phyloP scores from a whole-genome alignment of 2,113 vertebrate species.

The Gambusia holbrooki region DNA sequence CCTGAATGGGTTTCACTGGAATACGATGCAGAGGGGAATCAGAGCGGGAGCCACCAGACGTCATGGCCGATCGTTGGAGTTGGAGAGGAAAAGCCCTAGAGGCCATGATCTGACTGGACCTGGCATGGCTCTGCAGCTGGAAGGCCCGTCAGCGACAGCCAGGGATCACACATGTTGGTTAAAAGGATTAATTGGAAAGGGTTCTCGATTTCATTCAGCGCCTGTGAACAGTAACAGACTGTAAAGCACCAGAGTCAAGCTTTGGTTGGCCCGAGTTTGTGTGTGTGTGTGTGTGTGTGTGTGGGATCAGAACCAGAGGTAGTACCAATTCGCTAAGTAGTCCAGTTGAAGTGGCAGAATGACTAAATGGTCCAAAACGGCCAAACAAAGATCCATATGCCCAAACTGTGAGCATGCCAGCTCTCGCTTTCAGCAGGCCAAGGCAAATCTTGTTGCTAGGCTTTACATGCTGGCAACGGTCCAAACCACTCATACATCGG shows the following conservation, averaged over 20 bases:
- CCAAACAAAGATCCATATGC: slow-evolving; percentile 80
- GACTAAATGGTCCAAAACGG: slow-evolving; percentile 79
- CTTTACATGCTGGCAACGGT: slow-evolving; percentile 72
- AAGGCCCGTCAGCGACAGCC: slow-evolving; percentile 50
- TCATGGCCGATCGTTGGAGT: slow-evolving; percentile 28
- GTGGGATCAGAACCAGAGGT: slow-evolving; percentile 57
- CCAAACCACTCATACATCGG: slow-evolving; percentile 76
- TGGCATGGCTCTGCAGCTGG: slow-evolving; percentile 47
- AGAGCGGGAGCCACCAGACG: slow-evolving; percentile 15
- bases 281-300: slow-evolving; percentile 5
- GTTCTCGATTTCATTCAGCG: slow-evolving; percentile 68
- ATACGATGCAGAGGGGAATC: slow-evolving; percentile 30
- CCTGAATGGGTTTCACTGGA: not conserved
- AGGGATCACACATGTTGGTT: slow-evolving; percentile 73
- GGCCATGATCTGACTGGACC: slow-evolving; percentile 56
- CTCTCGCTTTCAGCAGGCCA: slow-evolving; percentile 53
- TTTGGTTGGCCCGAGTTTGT: slow-evolving; percentile 41
- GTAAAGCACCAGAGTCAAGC: slow-evolving; percentile 64
- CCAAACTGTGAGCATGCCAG: slow-evolving; percentile 69
- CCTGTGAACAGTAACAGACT: slow-evolving; percentile 74
- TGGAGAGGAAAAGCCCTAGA: slow-evolving; percentile 48
- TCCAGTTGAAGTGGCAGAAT: slow-evolving; percentile 78
- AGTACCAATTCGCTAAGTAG: slow-evolving; percentile 77
- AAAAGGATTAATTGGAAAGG: slow-evolving; percentile 77
- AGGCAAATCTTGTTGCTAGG: slow-evolving; percentile 80